Base-by-base conservation (phyloP, 92 coral and sea anemone species). In the Isaurus tuberculatus region DNA sequence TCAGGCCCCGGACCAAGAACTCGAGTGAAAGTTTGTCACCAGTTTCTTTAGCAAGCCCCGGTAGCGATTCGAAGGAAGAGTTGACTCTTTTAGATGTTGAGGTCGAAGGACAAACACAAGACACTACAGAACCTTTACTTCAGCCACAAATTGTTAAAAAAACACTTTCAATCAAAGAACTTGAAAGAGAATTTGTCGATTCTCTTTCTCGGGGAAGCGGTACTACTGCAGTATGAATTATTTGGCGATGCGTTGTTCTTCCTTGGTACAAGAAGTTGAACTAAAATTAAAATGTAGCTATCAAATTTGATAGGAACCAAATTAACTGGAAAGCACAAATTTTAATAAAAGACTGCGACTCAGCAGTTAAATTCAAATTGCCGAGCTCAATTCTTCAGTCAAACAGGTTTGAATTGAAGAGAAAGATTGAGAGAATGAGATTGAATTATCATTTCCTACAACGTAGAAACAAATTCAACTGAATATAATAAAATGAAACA, bases 81-180 rank as follows among this genome's bases (percentile, higher is more conserved):
- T 61, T 91, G 43, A 89, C 94, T 13, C 92, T 93, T 2, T 60
- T 93, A 69, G 98, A 93, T 73, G 88, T 86, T n/a, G 85, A 89
- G 65, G 94, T 70, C 53, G 98, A 91, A 42, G 98, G 94, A 4
- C 91, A 93, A 72, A 82, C 82, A 14, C 73, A 78, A 19, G 98
- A 93, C 84, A 88, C 66, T 23, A 93, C 98, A 2, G 84, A 85
- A 44, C 98, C 98, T n/a, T 87, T 93, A 33, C 84, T 93, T 17
- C 89, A 74, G 29, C 85, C 93, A 46, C 85, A 89, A 22, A 75
- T 93, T 14, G 90, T 80, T 4, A 79, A 79, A 49, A 80, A 85
- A 61, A 70, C 91, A 37, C 84, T 88, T n/a, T 85, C 87, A 9
- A 86, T 86, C 73, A 83, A 93, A 68, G 97, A 93, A 69, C 92